Evolutionary conservation across 2,797 vertebrate species (phyloP), one percentile per base, ranked within the genome.

Genomic region (Chaetodon trifasciatus): DNA sequence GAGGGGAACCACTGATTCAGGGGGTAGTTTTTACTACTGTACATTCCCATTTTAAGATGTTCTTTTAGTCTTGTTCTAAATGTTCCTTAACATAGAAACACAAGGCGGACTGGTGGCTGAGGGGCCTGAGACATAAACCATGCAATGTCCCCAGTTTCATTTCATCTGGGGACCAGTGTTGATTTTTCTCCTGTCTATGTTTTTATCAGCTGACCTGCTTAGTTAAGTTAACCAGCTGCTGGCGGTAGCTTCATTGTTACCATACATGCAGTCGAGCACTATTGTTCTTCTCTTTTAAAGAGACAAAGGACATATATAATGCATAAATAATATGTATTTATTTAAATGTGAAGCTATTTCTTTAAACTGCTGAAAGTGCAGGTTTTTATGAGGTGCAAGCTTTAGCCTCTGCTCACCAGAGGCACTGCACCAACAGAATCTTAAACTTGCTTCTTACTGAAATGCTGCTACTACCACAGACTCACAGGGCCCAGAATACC

Each of bases 31-130:
- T 39, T 21, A 9, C 8, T 4, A 3, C 46, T 47, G 13, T 13
- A 46, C 7, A n/a, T 49, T 68, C 7, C 12, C 11, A 17, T 46
- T 50, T 53, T 37, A 12, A 63, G 61, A 46, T 37, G 4, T 40
- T 44, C 8, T 57, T 78, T 49, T 52, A 32, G 55, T 47, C 40
- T 49, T 69, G 53, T 37, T 4, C 15, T 15, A 21, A 81, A 67
- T 64, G 28, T 61, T 60, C 19, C n/a, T 28, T 46, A 35, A 53
- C 35, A 35, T 10, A 35, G 19, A 57, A 47, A 37, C 24, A 49
- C 15, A 15, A 17, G 40, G 19, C 3, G 0, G 3, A 3, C 8
- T 17, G 23, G 11, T 56, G 50, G 9, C 23, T 1, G 15, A 12
- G n/a, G 19, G 19, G 11, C 62, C 28, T 28, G 35, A 17, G 55